A percentile compares a stretch with the other conserved stretches of the same genome.
Conservation (phyloP, 1,140 invertebrate species). For the Pararge aegeria region DNA sequence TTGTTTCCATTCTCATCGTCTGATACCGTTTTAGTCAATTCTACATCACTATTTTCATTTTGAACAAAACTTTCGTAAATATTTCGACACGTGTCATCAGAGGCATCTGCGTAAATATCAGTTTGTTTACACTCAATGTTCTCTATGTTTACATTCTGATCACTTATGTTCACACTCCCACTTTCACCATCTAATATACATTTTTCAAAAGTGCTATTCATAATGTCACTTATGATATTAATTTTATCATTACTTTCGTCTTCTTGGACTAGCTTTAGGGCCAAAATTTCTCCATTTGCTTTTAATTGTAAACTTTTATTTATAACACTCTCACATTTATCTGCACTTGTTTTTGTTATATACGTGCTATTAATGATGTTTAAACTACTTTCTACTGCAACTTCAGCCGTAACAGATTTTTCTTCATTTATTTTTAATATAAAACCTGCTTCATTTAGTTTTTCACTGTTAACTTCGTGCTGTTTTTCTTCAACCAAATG, state of each 20-base stretch:
- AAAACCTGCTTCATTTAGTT: neutral
- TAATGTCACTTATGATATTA: no score
- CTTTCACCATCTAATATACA: neutral
- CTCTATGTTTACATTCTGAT: neutral
- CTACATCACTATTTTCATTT: neutral
- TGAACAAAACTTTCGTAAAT: neutral
- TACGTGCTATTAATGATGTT: no score
- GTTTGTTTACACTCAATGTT: slow-evolving; percentile 1
- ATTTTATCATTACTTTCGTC: neutral
- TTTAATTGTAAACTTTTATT: neutral
- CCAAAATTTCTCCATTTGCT: neutral
- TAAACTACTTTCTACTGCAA: no score
- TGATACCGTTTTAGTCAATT: neutral
- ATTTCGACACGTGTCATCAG: neutral
- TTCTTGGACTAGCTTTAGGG: no score
- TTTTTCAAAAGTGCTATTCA: neutral
- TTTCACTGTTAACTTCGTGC: slow-evolving; percentile 1
- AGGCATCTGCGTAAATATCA: neutral
- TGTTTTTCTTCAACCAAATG: neutral
- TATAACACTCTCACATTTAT: neutral
- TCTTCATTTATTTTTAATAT: neutral
- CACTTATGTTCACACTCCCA: neutral
- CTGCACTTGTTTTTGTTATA: neutral
- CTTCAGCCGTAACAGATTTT: neutral
- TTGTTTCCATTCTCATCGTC: neutral